Evolutionary conservation across 2,797 vertebrate genomes (phyloP), one percentile per base, ranked within the genome.

Genomic region (Typhlichthys eigenmanni): DNA sequence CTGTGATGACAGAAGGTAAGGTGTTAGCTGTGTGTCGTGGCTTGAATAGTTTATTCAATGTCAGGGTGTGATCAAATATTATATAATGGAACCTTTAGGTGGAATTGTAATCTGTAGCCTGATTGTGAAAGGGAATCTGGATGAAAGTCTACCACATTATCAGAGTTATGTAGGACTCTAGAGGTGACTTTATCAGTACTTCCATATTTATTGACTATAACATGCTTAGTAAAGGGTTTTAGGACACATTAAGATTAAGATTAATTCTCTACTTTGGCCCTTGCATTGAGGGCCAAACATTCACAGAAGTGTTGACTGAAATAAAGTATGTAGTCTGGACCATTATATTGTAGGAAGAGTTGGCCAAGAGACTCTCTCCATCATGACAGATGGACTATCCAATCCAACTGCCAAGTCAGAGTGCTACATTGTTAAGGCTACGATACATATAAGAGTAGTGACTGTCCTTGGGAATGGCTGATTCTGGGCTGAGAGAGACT

Each of bases 321-420:
- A 16, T 6, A 2, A 8, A 7, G 19, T 19, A 19, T 38, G 5
- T 38, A 38, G 14, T 11, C 3, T 24, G 14, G 14, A 8, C 49
- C 11, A 59, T 38, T 38, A 3, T 9, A 38, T 38, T 17, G 59
- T 12, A 47, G 29, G 16, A 45, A 5, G 10, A 56, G 2, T 5
- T 38, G 54, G 54, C 46, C 47, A 62, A 46, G 46, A 53, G 50
- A 54, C n/a, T 74, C 47, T 38, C 52, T 55, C 46, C 51, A 1
- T 68, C 57, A 60, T 53, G 58, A 47, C 55, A 74, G 66, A 75
- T 64, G 56, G 61, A 48, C 45, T 10, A 8, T 51, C 48, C 58
- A 50, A 67, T 60, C 56, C 29, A 47, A 48, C 47, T 24, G 43
- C 48, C 5, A 2, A 24, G 17, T 11, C 29, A 19, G n/a, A 13